These are phyloP conservation scores for Trinectes maculatus DNA, from an alignment of 2,113 vertebrate genomes.

Conservation along the genomic window DNA sequence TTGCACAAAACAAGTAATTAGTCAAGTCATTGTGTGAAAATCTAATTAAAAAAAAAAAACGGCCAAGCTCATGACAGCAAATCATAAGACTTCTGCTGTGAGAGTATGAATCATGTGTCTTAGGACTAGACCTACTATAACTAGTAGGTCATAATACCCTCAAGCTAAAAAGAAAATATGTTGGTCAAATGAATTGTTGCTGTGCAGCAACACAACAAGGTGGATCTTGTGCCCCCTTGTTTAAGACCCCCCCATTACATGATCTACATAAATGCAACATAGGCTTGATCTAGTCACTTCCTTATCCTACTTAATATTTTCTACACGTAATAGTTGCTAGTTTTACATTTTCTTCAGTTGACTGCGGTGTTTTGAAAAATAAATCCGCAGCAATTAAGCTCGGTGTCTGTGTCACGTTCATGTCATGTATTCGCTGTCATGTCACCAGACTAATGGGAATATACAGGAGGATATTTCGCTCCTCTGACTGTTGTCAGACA, in stretches of 20 bases:
- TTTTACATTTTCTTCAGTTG: conserved; percentile 33
- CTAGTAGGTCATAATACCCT: background rate
- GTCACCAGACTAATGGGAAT: conserved; percentile 6
- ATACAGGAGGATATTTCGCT: background rate
- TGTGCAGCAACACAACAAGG: conserved; percentile 11
- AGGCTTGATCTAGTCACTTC: conserved; percentile 48
- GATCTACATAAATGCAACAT: conserved; percentile 32
- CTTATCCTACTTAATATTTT: conserved; percentile 71
- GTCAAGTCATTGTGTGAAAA: conserved; percentile 13
- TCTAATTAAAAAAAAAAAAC: background rate
- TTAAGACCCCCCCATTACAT: conserved; percentile 9
- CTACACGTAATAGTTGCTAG: conserved; percentile 68
- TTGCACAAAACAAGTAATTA: conserved; percentile 18
- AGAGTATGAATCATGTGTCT: conserved; percentile 13
- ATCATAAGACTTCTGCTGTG: background rate
- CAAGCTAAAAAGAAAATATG: conserved; percentile 19
- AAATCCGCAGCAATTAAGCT: conserved; percentile 24
- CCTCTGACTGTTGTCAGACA: conserved; percentile 1
- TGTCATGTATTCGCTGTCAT: conserved; percentile 4
- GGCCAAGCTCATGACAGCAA: background rate
- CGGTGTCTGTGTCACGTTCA: conserved; percentile 1
- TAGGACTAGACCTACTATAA: background rate
- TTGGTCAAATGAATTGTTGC: conserved; percentile 18
- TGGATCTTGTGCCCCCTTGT: background rate
- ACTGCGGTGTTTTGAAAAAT: conserved; percentile 27